Base-by-base conservation (phyloP, 2,797 vertebrate species). In the Orestias chungarensis region DNA sequence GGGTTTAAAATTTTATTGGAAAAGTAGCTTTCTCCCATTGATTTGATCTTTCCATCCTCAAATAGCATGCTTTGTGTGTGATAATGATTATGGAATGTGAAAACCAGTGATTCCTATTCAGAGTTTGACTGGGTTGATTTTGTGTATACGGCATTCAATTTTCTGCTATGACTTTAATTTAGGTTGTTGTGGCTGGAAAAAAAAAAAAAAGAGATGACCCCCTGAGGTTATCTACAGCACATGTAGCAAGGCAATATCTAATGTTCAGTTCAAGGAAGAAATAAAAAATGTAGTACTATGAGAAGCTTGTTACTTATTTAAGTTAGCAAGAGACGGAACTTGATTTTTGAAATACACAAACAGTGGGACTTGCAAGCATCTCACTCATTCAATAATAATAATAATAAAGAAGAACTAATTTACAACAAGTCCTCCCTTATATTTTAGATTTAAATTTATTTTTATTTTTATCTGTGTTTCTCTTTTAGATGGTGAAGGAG, bases 401-500 rank as follows among this genome's bases (percentile, higher is more conserved):
- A 20, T 6, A 1, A 8, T 17, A 6, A 35, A 8, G 27, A 6
- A 35, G 29, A 67, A 49, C 25, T 52, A n/a, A 23, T 4, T 23
- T 9, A 52, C 23, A 6, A 14, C 27, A 43, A 43, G 20, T 29
- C 25, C 20, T 40, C 42, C 4, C 27, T 10, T 40, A 27, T 18
- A 29, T 2, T 3, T 12, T 20, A 20, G 25, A 11, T 55, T 68
- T 52, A 42, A 62, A 66, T 42, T 27, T 33, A 29, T 74, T 61
- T 15, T 80, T 10, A 7, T 47, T 85, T 38, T 81, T 14, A n/a
- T 83, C 20, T 88, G 8, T 71, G 14, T 89, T 62, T 90, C 91
- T 89, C 91, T 93, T 87, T 68, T 94, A 98, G 97, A 98, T 87
- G 96, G 94, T 87, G 97, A 98, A 89, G 98, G 96, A 0, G 97